Evolutionary conservation across 2,888 invertebrate genomes (phyloP), one percentile per base, ranked within the genome.

Genomic region (Nomada ruficornis): DNA sequence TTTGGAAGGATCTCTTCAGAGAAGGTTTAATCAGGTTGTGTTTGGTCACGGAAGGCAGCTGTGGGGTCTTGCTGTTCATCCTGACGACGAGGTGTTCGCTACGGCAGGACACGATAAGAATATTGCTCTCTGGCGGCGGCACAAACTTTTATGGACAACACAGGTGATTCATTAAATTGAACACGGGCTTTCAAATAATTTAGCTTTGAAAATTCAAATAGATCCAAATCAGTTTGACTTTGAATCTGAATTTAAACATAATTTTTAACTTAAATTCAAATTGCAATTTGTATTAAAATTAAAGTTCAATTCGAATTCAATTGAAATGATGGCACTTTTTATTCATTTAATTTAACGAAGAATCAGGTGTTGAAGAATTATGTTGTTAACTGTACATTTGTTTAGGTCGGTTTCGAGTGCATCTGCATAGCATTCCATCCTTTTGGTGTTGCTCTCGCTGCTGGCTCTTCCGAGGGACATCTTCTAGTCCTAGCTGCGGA

Each of bases 101-200:
- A 98, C 98, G 0, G 98, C 98, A 0, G 98, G 98, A 0, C 97
- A 97, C 90, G 98, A 98, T 93, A 97, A 98, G 93, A 97, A 97
- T 89, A 97, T 98, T 83, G 98, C 98, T 2, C 94, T 98, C 62
- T 98, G 98, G 98, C 96, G 97, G 81, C 96, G 97, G 80, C 98
- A 98, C 92, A 97, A 97, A 94, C 95, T 98, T 15, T 95, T 98
- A 62, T 98, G 98, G 97, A 97, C 96, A 72, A 96, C 97, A 57
- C 97, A 97, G 95, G 97, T 98, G 92, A 74, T 10, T 0, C 2
- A 15, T 20, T 15, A 47, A 15, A 47, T 47, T 11, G 11, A 11
- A 57, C 29, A 13, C 23, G 13, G 15, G 29, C 9, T 5, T 18
- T 59, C 10, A 59, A 59, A 13, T 26, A 57, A 57, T 57, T 11